A percentile compares a stretch with the other conserved stretches of the same genome.
phyloP scores from a whole-genome alignment of 53 echinoderm and acorn worm species.

The Crossaster papposus region DNA sequence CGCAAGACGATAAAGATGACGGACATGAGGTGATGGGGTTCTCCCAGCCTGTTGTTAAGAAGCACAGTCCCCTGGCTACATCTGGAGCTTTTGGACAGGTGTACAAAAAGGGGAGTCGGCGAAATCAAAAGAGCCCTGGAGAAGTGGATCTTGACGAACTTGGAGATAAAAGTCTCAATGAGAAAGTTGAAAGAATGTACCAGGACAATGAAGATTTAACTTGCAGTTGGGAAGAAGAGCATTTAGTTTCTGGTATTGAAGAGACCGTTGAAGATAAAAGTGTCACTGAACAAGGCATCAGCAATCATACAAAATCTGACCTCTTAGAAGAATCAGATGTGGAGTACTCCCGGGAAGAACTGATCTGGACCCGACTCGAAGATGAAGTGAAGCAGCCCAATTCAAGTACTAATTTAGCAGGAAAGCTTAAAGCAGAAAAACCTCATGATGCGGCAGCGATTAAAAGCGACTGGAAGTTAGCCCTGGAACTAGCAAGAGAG shows the following conservation, averaged over 20 bases:
- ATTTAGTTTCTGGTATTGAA: neutral
- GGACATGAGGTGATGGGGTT: slow-evolving; percentile 7
- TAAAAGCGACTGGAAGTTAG: slow-evolving; percentile 95
- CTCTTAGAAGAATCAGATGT: slow-evolving; percentile 33
- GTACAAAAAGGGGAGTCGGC: slow-evolving; percentile 41
- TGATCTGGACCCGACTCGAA: neutral
- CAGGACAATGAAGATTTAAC: neutral
- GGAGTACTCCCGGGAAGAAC: neutral
- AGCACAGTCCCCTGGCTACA: slow-evolving; percentile 53
- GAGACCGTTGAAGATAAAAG: neutral
- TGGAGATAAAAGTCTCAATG: slow-evolving; percentile 1
- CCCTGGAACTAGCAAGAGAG: slow-evolving; percentile 81
- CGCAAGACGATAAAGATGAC: slow-evolving; percentile 31
- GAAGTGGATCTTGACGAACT: neutral
- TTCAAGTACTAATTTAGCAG: neutral
- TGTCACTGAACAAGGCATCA: neutral
- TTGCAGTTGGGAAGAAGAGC: neutral
- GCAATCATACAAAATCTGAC: neutral
- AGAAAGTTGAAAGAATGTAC: slow-evolving; percentile 40
- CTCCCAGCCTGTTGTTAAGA: slow-evolving; percentile 58
- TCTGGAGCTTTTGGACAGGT: slow-evolving; percentile 50
- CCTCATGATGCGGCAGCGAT: slow-evolving; percentile 41
- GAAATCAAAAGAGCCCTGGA: slow-evolving; percentile 6
- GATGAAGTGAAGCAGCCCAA: neutral
- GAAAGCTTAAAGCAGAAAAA: neutral